Evolutionary conservation across 2,797 vertebrate species (phyloP).

Genomic region (Siniperca undulata): DNA sequence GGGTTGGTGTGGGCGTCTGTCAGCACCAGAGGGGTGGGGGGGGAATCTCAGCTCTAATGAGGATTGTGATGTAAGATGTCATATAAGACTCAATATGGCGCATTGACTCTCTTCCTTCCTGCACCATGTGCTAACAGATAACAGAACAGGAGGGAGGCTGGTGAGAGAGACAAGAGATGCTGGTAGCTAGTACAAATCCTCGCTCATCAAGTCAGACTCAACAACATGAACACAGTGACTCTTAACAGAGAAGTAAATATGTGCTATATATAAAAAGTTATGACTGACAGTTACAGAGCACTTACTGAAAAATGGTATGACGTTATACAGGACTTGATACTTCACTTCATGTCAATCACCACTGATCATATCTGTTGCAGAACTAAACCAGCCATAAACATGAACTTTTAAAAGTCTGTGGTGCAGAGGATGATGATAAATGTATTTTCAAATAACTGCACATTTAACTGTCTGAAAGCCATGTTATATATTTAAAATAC

Average conservation of each 20-base stretch:
- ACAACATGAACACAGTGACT: neutral
- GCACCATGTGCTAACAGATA: constrained; percentile 14
- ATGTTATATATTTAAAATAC: neutral
- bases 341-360: neutral
- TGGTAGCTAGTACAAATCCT: neutral
- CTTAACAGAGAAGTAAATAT: neutral
- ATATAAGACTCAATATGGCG: constrained; percentile 30
- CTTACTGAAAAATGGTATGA: neutral
- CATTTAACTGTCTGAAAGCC: neutral
- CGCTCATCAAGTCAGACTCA: too few relatives aligned
- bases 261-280: too few relatives aligned
- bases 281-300: neutral
- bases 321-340: neutral
- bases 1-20: constrained; percentile 39
- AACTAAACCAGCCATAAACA: neutral
- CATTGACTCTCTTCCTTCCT: constrained; percentile 15
- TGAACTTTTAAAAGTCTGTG: neutral
- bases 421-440: neutral
- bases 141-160: neutral
- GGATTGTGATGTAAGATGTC: constrained; percentile 49
- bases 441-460: neutral
- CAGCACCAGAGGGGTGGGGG: constrained; percentile 1
- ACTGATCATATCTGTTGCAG: neutral
- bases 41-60: constrained; percentile 50
- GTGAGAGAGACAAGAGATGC: neutral